phyloP scores from a whole-genome alignment of 2,888 invertebrate genomes.

The Leptothorax acervorum region DNA sequence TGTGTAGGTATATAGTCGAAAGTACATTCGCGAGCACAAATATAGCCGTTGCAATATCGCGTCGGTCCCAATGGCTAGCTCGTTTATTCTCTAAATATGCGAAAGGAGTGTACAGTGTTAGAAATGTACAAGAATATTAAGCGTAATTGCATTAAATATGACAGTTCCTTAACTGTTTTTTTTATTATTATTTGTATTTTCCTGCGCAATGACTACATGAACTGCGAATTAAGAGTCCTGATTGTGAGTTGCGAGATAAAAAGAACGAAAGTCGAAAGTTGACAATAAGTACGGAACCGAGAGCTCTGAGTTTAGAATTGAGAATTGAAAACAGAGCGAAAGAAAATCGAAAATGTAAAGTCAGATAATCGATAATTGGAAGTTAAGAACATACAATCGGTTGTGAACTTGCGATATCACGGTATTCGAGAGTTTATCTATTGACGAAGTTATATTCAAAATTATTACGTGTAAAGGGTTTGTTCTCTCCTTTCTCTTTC shows the following conservation, averaged over 20 bases:
- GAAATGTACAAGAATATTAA: slow-evolving; percentile 27
- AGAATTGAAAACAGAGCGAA: not conserved
- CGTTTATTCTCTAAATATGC: slow-evolving; percentile 37
- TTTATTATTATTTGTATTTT: not conserved
- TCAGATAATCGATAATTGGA: not conserved
- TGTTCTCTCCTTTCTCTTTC: not conserved
- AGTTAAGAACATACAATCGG: slow-evolving; percentile 9
- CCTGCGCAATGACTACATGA: not conserved
- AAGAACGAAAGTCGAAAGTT: not conserved
- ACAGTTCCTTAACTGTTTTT: not conserved
- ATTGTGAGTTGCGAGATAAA: not conserved
- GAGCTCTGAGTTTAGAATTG: slow-evolving; percentile 1
- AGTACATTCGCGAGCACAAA: slow-evolving; percentile 32
- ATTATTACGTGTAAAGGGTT: not conserved
- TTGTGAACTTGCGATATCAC: not conserved
- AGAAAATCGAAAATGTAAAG: not conserved
- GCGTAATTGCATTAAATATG: not conserved
- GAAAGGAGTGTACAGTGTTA: not conserved
- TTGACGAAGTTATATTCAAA: not conserved
- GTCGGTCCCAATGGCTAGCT: not conserved
- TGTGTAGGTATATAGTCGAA: slow-evolving; percentile 10
- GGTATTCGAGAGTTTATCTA: not conserved
- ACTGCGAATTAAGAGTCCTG: not conserved
- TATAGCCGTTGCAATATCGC: slow-evolving; percentile 29
- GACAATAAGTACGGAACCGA: not conserved